Evolutionary conservation across 2,113 vertebrate species (phyloP).

Genomic region (Diphyllodes magnificus): DNA sequence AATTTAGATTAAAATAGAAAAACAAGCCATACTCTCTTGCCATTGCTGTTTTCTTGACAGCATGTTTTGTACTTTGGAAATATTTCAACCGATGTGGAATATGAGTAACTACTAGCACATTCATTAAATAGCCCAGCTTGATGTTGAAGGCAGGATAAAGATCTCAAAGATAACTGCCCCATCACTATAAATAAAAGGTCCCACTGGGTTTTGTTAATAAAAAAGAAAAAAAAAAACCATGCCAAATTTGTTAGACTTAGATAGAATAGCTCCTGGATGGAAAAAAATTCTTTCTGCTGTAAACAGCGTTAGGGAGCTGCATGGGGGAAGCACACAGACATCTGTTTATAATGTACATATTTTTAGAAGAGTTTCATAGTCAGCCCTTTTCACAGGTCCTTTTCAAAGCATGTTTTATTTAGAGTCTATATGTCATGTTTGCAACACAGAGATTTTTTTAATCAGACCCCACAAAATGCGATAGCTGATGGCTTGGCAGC

Average conservation of each 20-base stretch:
- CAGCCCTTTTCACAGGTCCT: slow-evolving; percentile 21
- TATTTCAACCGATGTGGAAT: slow-evolving; percentile 38
- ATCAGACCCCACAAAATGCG: slow-evolving; percentile 19
- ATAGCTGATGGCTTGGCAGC: slow-evolving; percentile 12
- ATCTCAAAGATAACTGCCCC: slow-evolving; percentile 67
- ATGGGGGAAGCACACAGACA: slow-evolving; percentile 8
- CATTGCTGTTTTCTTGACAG: slow-evolving; percentile 71
- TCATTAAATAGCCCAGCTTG: slow-evolving; percentile 79
- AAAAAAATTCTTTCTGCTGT: slow-evolving; percentile 54
- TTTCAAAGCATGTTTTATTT: slow-evolving; percentile 45
- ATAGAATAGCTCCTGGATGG: slow-evolving; percentile 64
- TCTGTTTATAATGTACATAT: slow-evolving; percentile 56
- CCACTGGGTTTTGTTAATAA: slow-evolving; percentile 72
- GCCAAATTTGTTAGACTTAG: slow-evolving; percentile 67
- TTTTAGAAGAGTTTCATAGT: slow-evolving; percentile 36
- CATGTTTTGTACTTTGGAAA: slow-evolving; percentile 66
- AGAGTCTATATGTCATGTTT: neutral
- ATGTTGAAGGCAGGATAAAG: slow-evolving; percentile 68
- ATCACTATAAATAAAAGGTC: slow-evolving; percentile 64
- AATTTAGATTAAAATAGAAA: slow-evolving; percentile 74
- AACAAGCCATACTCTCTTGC: slow-evolving; percentile 43
- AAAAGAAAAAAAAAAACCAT: slow-evolving; percentile 76
- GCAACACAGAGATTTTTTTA: slow-evolving; percentile 27
- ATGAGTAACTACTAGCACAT: slow-evolving; percentile 57
- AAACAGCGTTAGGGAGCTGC: slow-evolving; percentile 52